A percentile compares a stretch with the other conserved stretches of the same genome.
Evolutionary conservation across 2,888 invertebrate species (phyloP).

Genomic region (Lathronympha strigana): DNA sequence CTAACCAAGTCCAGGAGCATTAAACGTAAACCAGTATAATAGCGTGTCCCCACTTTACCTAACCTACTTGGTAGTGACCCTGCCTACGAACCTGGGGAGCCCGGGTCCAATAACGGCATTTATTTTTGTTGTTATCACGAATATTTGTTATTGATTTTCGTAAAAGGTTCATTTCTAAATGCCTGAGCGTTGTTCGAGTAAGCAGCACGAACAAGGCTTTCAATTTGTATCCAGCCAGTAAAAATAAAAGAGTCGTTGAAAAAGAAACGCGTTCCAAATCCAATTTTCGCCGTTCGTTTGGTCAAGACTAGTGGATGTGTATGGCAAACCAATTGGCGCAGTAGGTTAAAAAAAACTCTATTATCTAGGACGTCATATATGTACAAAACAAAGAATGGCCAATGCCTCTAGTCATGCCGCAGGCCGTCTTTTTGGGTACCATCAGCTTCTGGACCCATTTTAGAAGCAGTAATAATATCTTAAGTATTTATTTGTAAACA

Average conservation of each 20-base stretch:
- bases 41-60: neutral
- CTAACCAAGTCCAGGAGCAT: neutral
- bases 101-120: no score
- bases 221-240: constrained; percentile 49
- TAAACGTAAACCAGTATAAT: neutral
- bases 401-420: no score
- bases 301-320: neutral
- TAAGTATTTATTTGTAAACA: no score
- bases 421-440: no score
- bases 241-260: constrained; percentile 47
- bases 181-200: no score
- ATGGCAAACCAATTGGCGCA: neutral
- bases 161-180: no score
- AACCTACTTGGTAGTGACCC: no score
- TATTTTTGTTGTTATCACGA: no score
- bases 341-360: neutral
- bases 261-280: constrained; percentile 56
- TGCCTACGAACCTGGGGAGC: no score
- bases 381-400: neutral
- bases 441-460: no score
- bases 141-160: no score
- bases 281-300: constrained; percentile 56
- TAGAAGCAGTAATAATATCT: no score
- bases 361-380: neutral
- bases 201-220: constrained; percentile 34